phyloP scores from a whole-genome alignment of 1,140 invertebrate genomes.

The Neodiprion fabricii region DNA sequence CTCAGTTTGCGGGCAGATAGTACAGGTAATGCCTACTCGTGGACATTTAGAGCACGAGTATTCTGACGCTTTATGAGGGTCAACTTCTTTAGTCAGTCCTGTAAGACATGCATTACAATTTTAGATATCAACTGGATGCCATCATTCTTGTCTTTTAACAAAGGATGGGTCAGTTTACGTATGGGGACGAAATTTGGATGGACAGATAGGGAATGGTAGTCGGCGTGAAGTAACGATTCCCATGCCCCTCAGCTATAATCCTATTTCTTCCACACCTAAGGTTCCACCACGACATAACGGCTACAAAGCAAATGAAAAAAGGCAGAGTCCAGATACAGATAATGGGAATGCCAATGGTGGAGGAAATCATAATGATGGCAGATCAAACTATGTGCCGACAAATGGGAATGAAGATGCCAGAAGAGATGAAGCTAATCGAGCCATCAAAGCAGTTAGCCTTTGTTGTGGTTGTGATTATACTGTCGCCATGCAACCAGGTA shows the following conservation, averaged over 20 bases:
- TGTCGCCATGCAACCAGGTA: slow-evolving; percentile 71
- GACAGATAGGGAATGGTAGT: slow-evolving; percentile 72
- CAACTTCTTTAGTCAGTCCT: slow-evolving; percentile 9
- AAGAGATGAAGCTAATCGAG: slow-evolving; percentile 49
- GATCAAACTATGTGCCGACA: slow-evolving; percentile 23
- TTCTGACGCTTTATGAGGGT: slow-evolving; percentile 8
- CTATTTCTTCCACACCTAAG: slow-evolving; percentile 41
- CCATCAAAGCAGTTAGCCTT: slow-evolving; percentile 59
- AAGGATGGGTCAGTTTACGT: slow-evolving; percentile 69
- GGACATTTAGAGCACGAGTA: slow-evolving; percentile 12
- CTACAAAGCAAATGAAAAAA: slow-evolving; percentile 21
- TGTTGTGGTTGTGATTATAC: slow-evolving; percentile 76
- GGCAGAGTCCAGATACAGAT: slow-evolving; percentile 28
- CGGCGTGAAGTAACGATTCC: slow-evolving; percentile 60
- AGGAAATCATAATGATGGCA: slow-evolving; percentile 19
- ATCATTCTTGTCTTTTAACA: slow-evolving; percentile 73
- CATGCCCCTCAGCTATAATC: slow-evolving; percentile 43
- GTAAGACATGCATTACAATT: slow-evolving; percentile 21
- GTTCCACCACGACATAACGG: slow-evolving; percentile 40
- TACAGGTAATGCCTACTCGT: slow-evolving; percentile 54
- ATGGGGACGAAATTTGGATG: slow-evolving; percentile 76
- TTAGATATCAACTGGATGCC: slow-evolving; percentile 71
- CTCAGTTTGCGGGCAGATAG: slow-evolving; percentile 64
- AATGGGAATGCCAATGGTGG: slow-evolving; percentile 17
- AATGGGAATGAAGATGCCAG: slow-evolving; percentile 49